Evolutionary conservation across 2,888 invertebrate genomes (phyloP).

Genomic region (Girardia tigrina): DNA sequence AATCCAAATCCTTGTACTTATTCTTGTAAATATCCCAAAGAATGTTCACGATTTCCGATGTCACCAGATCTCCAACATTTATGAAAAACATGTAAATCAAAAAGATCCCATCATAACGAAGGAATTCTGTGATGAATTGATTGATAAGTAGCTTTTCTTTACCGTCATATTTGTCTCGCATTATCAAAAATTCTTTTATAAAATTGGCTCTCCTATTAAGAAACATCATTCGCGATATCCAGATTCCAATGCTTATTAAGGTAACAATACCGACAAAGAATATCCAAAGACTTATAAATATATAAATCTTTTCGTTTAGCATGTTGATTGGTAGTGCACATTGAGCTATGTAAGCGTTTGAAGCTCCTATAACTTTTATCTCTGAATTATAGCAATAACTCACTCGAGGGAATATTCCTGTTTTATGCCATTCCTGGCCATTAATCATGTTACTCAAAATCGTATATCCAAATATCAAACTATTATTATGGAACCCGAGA

Average conservation of each 20-base stretch:
- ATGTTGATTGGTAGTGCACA: slow-evolving; percentile 38
- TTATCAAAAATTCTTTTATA: slow-evolving; percentile 24
- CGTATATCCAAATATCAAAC: slow-evolving; percentile 21
- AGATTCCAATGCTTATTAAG: slow-evolving; percentile 34
- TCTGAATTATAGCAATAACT: slow-evolving; percentile 24
- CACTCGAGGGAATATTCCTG: slow-evolving; percentile 35
- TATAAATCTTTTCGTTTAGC: slow-evolving; percentile 38
- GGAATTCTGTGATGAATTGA: slow-evolving; percentile 27
- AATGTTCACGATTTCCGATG: slow-evolving; percentile 29
- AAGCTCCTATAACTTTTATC: background rate
- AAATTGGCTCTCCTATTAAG: background rate
- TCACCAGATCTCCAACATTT: slow-evolving; percentile 31
- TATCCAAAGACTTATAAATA: slow-evolving; percentile 38
- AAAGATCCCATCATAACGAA: slow-evolving; percentile 34
- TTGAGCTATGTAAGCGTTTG: slow-evolving; percentile 16
- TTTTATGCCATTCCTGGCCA: slow-evolving; percentile 35
- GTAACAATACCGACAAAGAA: slow-evolving; percentile 32
- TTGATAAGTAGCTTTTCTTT: slow-evolving; percentile 13
- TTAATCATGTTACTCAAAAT: background rate
- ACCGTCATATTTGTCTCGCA: background rate
- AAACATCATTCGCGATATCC: slow-evolving; percentile 31
- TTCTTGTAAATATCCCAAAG: slow-evolving; percentile 32
- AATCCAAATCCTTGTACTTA: slow-evolving; percentile 24
- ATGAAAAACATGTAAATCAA: slow-evolving; percentile 14
- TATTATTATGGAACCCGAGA: slow-evolving; percentile 33